phyloP scores from a whole-genome alignment of 2,888 invertebrate species.

The Dendrolimus houi region DNA sequence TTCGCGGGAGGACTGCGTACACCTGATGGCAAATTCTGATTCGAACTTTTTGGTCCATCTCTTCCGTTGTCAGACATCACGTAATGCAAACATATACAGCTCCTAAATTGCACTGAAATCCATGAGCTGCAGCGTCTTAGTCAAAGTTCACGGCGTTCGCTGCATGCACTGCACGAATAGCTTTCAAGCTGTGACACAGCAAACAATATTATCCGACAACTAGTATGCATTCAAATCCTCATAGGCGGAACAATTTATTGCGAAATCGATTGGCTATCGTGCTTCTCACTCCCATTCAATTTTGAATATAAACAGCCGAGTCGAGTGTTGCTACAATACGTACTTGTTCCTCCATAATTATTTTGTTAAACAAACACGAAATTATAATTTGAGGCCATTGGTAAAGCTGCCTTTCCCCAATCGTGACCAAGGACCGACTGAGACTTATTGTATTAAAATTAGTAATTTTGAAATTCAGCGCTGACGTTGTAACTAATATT shows the following conservation, averaged over 20 bases:
- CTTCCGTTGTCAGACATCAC: conserved; percentile 41
- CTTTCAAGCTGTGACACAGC: conserved; percentile 53
- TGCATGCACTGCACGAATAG: conserved; percentile 53
- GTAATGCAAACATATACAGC: conserved; percentile 16
- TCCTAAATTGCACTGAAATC: conserved; percentile 30
- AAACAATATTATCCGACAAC: conserved; percentile 52
- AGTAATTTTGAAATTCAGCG: conserved; percentile 71
- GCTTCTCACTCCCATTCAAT: conserved; percentile 46
- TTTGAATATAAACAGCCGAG: conserved; percentile 37
- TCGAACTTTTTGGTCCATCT: conserved; percentile 47
- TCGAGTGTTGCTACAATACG: conserved; percentile 46
- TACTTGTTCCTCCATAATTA: conserved; percentile 66
- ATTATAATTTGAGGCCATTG: conserved; percentile 42
- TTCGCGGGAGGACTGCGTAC: conserved; percentile 48
- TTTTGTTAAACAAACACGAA: conserved; percentile 35
- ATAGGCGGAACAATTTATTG: conserved; percentile 45
- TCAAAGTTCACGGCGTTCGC: conserved; percentile 44
- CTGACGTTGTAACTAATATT: conserved; percentile 72
- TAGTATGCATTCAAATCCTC: conserved; percentile 58
- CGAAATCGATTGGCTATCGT: conserved; percentile 57
- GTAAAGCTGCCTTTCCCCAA: conserved; percentile 54
- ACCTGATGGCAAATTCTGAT: conserved; percentile 30
- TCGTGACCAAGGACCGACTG: conserved; percentile 68
- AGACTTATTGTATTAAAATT: conserved; percentile 71
- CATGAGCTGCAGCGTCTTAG: conserved; percentile 38